phyloP scores from a whole-genome alignment of 1,140 invertebrate genomes.

The Lerema accius region DNA sequence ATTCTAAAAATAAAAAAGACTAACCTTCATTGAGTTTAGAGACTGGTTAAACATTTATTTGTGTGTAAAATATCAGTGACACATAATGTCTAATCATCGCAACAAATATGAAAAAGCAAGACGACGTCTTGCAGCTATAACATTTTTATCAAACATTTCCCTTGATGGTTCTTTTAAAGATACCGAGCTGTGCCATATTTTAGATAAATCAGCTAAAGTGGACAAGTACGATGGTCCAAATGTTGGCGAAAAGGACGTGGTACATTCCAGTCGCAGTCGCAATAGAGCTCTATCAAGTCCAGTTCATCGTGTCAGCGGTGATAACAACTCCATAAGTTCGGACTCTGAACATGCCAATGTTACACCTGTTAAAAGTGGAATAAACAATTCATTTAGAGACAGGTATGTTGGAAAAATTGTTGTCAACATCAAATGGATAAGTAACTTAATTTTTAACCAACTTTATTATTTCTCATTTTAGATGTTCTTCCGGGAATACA shows the following conservation, averaged over 20 bases:
- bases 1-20: conserved; percentile 33
- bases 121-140: conserved; percentile 92
- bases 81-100: conserved; percentile 61
- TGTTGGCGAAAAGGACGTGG: conserved; percentile 47
- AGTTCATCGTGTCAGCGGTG: conserved; percentile 67
- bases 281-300: conserved; percentile 65
- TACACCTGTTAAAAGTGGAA: conserved; percentile 57
- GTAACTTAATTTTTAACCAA: neutral
- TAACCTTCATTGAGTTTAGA: conserved; percentile 7
- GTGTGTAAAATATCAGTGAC: neutral
- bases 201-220: conserved; percentile 59
- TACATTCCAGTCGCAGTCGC: conserved; percentile 49
- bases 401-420: conserved; percentile 75
- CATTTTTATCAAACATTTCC: conserved; percentile 97
- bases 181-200: conserved; percentile 75
- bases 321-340: conserved; percentile 85
- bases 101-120: conserved; percentile 77
- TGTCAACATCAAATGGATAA: conserved; percentile 13
- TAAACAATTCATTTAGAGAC: conserved; percentile 83
- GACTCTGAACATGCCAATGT: conserved; percentile 86
- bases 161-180: conserved; percentile 95
- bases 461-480: conserved; percentile 49
- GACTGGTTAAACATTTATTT: neutral
- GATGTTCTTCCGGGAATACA: conserved; percentile 84
- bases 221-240: conserved; percentile 57